phyloP scores from a whole-genome alignment of 2,888 invertebrate species.

The Rhabditoides inermis region DNA sequence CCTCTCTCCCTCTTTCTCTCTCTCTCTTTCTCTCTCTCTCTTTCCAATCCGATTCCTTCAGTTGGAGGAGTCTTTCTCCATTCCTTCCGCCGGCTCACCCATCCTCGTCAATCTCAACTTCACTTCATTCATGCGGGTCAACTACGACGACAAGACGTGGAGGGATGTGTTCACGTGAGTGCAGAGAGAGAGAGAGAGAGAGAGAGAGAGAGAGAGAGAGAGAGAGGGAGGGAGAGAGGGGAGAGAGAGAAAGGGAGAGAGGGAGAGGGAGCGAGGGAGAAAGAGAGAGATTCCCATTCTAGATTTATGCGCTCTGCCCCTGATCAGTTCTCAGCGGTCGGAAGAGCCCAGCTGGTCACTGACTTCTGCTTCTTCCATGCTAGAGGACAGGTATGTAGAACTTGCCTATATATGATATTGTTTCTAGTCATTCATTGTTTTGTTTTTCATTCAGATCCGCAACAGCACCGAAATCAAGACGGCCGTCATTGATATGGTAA shows the following conservation, averaged over 20 bases:
- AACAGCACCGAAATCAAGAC: conserved; percentile 17
- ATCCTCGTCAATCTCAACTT: conserved; percentile 31
- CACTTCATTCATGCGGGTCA: conserved; percentile 32
- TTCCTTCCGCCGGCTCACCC: too few relatives aligned
- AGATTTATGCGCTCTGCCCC: conserved; percentile 28
- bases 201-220: background rate
- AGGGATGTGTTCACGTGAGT: conserved; percentile 24
- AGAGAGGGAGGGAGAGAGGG: too few relatives aligned
- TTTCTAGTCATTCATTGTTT: too few relatives aligned
- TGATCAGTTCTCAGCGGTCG: conserved; percentile 24
- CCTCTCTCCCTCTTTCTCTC: too few relatives aligned
- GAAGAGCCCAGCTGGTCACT: conserved; percentile 42
- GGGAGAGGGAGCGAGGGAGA: too few relatives aligned
- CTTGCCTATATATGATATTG: too few relatives aligned
- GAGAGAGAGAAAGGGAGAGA: too few relatives aligned
- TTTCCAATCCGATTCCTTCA: too few relatives aligned
- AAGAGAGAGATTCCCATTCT: conserved; percentile 1
- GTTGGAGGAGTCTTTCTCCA: too few relatives aligned
- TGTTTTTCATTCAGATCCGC: too few relatives aligned
- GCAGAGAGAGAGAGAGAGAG: background rate
- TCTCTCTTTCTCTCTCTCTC: too few relatives aligned
- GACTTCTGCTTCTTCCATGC: conserved; percentile 48
- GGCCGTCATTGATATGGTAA: conserved; percentile 27
- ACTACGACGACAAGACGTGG: conserved; percentile 33
- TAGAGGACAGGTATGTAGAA: conserved; percentile 21